These are phyloP conservation scores for Lepeophtheirus nordmannii DNA, from an alignment of 2,888 invertebrate genomes.

Conservation along the genomic window DNA sequence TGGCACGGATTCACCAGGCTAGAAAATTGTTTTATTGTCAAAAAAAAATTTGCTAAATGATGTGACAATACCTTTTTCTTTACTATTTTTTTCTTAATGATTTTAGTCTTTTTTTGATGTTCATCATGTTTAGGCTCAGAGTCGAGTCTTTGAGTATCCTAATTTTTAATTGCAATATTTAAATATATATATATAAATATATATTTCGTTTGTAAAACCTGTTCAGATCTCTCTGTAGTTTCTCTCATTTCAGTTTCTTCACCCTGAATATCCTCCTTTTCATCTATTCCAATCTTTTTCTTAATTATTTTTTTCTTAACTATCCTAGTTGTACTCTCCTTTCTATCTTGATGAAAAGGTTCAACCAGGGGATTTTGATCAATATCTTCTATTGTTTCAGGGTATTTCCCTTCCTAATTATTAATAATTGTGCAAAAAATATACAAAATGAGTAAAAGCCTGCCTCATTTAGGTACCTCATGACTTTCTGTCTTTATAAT, in stretches of 20 bases:
- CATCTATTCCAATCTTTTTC: neutral
- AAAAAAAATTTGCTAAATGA: neutral
- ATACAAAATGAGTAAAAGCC: neutral
- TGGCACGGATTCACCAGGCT: no score
- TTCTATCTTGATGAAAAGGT: conserved; percentile 13
- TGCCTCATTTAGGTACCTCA: neutral
- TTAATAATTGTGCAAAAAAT: no score
- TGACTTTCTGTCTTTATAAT: neutral
- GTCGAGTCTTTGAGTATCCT: neutral
- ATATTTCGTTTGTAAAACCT: neutral
- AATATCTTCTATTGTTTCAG: no score
- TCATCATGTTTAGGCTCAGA: neutral
- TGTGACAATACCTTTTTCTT: neutral
- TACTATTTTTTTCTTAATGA: neutral
- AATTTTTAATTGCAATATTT: neutral
- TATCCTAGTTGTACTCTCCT: conserved; percentile 6
- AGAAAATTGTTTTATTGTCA: neutral
- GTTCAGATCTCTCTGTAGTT: conserved; percentile 18
- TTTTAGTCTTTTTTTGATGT: neutral
- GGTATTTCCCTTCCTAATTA: no score
- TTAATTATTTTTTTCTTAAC: conserved; percentile 14
- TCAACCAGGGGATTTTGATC: neutral
- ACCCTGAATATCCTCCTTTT: conserved; percentile 17
- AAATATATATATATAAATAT: no score
- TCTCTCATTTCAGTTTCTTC: conserved; percentile 24